Evolutionary conservation across 1,140 invertebrate species (phyloP).

Genomic region (Drosophila chauvacae): DNA sequence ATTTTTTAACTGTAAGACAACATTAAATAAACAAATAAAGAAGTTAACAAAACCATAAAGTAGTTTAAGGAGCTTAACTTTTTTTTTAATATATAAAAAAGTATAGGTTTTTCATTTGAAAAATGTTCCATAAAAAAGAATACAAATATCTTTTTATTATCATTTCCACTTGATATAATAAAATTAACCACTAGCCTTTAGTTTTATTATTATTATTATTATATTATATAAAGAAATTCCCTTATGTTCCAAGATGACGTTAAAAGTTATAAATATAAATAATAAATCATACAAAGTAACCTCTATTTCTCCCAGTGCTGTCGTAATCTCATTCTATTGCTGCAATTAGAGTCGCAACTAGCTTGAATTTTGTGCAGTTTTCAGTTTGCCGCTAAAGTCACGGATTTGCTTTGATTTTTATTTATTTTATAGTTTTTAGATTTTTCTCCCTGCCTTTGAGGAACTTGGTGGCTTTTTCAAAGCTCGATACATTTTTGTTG

Average conservation of each 20-base stretch:
- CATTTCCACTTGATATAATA: neutral
- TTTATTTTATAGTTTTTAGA: neutral
- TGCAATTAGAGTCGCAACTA: conserved; percentile 70
- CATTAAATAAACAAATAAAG: too few relatives aligned
- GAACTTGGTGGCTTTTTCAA: conserved; percentile 48
- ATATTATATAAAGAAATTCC: too few relatives aligned
- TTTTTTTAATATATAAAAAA: too few relatives aligned
- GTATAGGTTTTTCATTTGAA: too few relatives aligned
- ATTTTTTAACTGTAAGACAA: too few relatives aligned
- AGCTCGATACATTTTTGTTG: conserved; percentile 56
- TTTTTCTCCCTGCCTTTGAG: conserved; percentile 11
- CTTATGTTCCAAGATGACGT: too few relatives aligned
- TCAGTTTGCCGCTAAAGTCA: conserved; percentile 33
- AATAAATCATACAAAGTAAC: too few relatives aligned
- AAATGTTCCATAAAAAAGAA: too few relatives aligned
- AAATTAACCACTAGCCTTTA: neutral
- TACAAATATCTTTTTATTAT: too few relatives aligned
- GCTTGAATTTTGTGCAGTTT: conserved; percentile 28
- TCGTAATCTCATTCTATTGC: conserved; percentile 74
- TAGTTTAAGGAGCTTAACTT: too few relatives aligned
- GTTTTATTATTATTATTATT: too few relatives aligned
- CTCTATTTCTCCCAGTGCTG: neutral
- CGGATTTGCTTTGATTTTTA: conserved; percentile 41
- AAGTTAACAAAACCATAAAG: too few relatives aligned
- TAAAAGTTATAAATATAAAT: neutral